These are phyloP conservation scores for Sebastes minor DNA, from an alignment of 2,797 vertebrate species.

Conservation along the genomic window DNA sequence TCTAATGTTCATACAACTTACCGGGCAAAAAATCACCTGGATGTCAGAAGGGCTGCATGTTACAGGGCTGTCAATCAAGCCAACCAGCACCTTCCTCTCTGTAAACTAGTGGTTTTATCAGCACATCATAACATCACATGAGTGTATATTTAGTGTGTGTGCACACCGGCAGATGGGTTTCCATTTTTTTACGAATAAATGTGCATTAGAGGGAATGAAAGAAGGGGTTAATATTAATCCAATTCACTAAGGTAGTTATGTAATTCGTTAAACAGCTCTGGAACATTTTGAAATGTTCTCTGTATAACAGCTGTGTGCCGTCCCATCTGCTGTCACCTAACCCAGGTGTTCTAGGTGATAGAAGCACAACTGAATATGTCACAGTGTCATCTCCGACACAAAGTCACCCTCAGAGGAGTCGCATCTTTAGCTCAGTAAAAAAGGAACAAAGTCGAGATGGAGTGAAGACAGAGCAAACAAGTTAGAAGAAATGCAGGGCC, in stretches of 20 bases:
- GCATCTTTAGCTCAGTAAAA: neutral
- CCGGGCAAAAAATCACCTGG: constrained; percentile 27
- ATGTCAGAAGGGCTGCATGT: constrained; percentile 15
- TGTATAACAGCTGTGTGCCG: neutral
- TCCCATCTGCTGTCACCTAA: neutral
- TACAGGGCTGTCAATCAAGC: constrained; percentile 33
- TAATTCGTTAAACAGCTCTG: neutral
- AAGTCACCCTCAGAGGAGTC: neutral
- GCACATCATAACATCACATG: constrained; percentile 17
- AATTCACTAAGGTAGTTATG: neutral
- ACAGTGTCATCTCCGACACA: neutral
- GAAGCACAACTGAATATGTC: neutral
- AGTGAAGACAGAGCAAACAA: neutral
- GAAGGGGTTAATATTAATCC: neutral
- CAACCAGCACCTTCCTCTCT: constrained; percentile 5
- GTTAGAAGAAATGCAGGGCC: neutral
- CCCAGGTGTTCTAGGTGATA: too few species aligned
- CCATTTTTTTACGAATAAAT: neutral
- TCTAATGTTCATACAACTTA: constrained; percentile 26
- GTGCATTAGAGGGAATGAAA: neutral
- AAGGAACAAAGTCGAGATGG: neutral
- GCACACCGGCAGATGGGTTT: neutral
- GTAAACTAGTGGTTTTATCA: constrained; percentile 38
- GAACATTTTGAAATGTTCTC: neutral
- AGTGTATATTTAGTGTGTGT: neutral